Evolutionary conservation across 2,113 vertebrate genomes (phyloP), one percentile per base, ranked within the genome.

Genomic region (Megaleporinus macrocephalus): DNA sequence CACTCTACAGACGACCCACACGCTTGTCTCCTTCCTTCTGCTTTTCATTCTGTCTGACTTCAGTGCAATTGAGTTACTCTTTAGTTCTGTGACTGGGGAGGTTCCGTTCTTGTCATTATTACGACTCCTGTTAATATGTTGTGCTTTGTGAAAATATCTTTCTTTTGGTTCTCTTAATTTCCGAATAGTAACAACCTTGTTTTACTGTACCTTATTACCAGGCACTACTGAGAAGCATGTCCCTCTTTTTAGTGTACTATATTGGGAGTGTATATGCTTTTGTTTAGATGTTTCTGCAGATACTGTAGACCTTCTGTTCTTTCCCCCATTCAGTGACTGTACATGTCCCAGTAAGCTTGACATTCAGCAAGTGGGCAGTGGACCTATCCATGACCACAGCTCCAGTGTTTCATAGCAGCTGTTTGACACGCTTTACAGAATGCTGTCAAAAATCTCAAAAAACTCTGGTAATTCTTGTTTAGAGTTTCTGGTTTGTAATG

Each of bases 141-240:
- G 78, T 83, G 75, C 79, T 81, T 86, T 84, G 85, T 88, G 87
- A 83, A 76, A 27, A 74, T 36, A 78, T 27, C 20, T 44, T 72
- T 57, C 71, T 73, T 76, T 51, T 36, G 24, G 33, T 20, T 69
- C 41, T 79, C 15, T 68, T 61, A 20, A 68, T 81, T 80, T 78
- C 76, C 79, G 76, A 81, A 62, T 84, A 57, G 59, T 84, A 49
- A 41, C 24, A 33, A 26, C 47, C 22, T 68, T 41, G 44, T 82
- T 75, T 75, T 79, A 59, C 79, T 76, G 76, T 84, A 82, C 53
- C n/a, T 79, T 76, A 57, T 69, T 44, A 81, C 30, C 33, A 53
- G 57, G 47, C 30, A 53, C 73, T 85, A 76, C 53, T 73, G 51
- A 68, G 71, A 76, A 80, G 86, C 81, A 88, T 89, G 86, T 69